Percentiles rank a stretch among this genome's conserved stretches.
Evolutionary conservation across 2,888 invertebrate genomes (phyloP).

Genomic region (Tinea trinotella): DNA sequence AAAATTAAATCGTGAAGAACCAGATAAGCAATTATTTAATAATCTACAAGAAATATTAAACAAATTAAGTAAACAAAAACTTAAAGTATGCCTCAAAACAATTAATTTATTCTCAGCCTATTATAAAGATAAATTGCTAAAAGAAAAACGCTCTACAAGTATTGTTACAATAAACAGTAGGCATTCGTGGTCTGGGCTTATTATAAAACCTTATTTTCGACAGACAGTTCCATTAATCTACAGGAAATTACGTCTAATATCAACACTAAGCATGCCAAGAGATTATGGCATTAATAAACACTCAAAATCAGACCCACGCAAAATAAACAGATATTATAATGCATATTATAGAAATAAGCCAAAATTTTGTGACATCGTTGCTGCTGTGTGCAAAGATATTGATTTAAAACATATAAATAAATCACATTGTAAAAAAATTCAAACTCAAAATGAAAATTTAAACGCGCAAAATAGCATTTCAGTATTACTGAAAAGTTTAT

Average conservation of each 20-base stretch:
- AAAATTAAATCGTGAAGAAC: background rate
- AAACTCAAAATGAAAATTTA: too few species aligned
- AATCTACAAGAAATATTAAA: background rate
- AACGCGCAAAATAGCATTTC: background rate
- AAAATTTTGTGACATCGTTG: background rate
- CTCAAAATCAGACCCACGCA: background rate
- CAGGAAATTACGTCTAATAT: conserved; percentile 40
- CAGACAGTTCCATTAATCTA: conserved; percentile 34
- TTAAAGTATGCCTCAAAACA: background rate
- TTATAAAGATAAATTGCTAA: background rate
- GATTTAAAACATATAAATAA: background rate
- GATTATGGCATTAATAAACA: conserved; percentile 28
- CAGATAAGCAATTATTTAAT: background rate
- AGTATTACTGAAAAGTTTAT: background rate
- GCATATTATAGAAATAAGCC: background rate
- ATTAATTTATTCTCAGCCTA: background rate
- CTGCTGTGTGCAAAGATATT: background rate
- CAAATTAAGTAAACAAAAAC: background rate
- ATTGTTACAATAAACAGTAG: background rate
- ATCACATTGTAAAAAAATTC: background rate
- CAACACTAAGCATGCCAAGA: conserved; percentile 53
- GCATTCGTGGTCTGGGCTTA: background rate
- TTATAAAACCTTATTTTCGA: background rate
- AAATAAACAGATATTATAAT: background rate
- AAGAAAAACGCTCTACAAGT: background rate